phyloP scores from a whole-genome alignment of 37 sponge, comb jelly and placozoan genomes.

The Diacarnus erythraeanus region DNA sequence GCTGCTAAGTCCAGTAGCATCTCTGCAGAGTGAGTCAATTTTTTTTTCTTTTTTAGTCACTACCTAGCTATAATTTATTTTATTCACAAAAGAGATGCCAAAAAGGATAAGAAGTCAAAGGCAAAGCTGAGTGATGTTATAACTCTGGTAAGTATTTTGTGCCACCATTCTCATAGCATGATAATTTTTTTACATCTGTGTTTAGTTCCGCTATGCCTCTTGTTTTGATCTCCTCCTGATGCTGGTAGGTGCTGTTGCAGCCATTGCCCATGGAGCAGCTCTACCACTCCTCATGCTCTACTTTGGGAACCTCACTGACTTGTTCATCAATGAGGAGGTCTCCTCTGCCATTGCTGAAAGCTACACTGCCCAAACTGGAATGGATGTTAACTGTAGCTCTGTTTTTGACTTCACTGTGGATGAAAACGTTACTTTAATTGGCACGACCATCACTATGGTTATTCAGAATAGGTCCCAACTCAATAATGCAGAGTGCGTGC shows the following conservation, averaged over 20 bases:
- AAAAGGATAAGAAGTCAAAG: not conserved
- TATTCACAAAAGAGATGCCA: not conserved
- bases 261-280: conserved; percentile 52
- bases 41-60: too few relatives aligned
- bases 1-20: too few relatives aligned
- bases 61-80: not conserved
- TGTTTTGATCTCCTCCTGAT: conserved; percentile 39
- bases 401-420: not conserved
- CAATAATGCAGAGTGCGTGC: not conserved
- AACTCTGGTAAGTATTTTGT: not conserved
- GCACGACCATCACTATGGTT: not conserved
- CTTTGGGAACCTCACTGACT: conserved; percentile 60
- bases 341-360: not conserved
- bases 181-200: too few relatives aligned
- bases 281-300: conserved; percentile 56
- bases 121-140: not conserved
- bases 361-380: not conserved
- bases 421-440: not conserved
- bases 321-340: conserved; percentile 42
- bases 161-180: too few relatives aligned
- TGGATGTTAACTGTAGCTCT: not conserved
- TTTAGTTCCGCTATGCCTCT: conserved; percentile 57
- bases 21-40: too few relatives aligned
- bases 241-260: conserved; percentile 22
- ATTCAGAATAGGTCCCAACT: not conserved